These are phyloP conservation scores for Nasonia longicornis DNA, from an alignment of 1,140 invertebrate genomes.

Conservation along the genomic window DNA sequence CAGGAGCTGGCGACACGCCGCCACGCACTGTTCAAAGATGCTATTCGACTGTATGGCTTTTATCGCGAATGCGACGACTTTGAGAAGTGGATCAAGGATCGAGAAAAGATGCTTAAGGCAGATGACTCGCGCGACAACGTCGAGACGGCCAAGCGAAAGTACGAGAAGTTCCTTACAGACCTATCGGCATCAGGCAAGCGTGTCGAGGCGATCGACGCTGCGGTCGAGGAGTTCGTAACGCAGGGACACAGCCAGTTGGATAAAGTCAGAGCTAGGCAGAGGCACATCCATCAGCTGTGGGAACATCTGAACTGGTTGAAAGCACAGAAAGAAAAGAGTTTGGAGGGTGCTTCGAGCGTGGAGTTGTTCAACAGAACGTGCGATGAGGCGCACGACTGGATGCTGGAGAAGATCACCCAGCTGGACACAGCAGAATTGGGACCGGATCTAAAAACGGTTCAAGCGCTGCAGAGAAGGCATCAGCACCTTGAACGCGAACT, in stretches of 20 bases:
- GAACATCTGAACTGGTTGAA: conserved; percentile 90
- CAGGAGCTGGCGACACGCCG: conserved; percentile 83
- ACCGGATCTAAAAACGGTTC: conserved; percentile 90
- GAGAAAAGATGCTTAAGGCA: conserved; percentile 87
- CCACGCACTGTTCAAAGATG: conserved; percentile 88
- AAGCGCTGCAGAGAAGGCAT: conserved; percentile 89
- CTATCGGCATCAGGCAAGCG: conserved; percentile 91
- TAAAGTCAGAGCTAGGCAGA: conserved; percentile 84
- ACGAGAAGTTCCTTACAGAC: conserved; percentile 97
- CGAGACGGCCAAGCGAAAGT: conserved; percentile 94
- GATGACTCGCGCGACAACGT: conserved; percentile 91
- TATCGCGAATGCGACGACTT: conserved; percentile 98
- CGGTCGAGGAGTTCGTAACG: conserved; percentile 87
- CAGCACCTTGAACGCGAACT: conserved; percentile 91
- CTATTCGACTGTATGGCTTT: conserved; percentile 93
- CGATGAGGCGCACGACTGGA: conserved; percentile 94
- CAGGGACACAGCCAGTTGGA: conserved; percentile 91
- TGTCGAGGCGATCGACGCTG: conserved; percentile 88
- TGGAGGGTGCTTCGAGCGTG: conserved; percentile 93
- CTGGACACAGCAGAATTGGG: conserved; percentile 83
- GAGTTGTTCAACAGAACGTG: conserved; percentile 94
- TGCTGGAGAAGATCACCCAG: conserved; percentile 91
- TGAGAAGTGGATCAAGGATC: conserved; percentile 97
- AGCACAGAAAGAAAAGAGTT: conserved; percentile 88
- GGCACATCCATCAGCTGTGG: conserved; percentile 90